These are phyloP conservation scores for Notarius lentiginosus DNA, from an alignment of 2,113 vertebrate species.

Conservation along the genomic window DNA sequence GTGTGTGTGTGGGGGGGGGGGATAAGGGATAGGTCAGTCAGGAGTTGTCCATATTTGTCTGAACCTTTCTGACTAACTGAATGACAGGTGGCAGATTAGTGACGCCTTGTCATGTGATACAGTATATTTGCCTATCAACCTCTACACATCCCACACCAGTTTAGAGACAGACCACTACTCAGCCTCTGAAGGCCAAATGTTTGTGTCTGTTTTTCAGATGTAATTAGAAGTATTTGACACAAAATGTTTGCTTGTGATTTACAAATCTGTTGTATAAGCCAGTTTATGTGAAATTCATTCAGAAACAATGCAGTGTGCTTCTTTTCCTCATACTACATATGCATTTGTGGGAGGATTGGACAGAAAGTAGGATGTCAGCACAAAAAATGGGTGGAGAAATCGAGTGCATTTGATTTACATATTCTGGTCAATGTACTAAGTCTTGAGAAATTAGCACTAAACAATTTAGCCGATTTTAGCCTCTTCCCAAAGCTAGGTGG, in stretches of 20 bases:
- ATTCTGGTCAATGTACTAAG: neutral
- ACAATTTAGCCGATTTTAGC: neutral
- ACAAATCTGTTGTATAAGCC: neutral
- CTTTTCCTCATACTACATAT: neutral
- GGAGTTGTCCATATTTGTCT: neutral
- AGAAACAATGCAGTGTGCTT: neutral
- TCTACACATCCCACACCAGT: neutral
- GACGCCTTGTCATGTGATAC: conserved; percentile 14
- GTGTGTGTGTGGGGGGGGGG: neutral
- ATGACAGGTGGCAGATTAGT: neutral
- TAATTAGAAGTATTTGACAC: neutral
- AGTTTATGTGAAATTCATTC: neutral
- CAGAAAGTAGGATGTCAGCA: neutral
- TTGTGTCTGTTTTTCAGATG: neutral
- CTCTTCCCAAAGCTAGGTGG: neutral
- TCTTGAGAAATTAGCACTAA: neutral
- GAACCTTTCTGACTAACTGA: neutral
- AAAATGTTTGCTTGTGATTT: conserved; percentile 7
- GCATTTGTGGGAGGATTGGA: neutral
- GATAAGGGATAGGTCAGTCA: neutral
- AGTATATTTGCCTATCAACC: conserved; percentile 5
- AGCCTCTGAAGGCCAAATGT: neutral
- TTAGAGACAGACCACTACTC: neutral
- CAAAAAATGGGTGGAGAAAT: neutral
- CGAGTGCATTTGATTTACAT: neutral